Conservation (phyloP, 2,888 invertebrate genomes). For the Clanis bilineata region DNA sequence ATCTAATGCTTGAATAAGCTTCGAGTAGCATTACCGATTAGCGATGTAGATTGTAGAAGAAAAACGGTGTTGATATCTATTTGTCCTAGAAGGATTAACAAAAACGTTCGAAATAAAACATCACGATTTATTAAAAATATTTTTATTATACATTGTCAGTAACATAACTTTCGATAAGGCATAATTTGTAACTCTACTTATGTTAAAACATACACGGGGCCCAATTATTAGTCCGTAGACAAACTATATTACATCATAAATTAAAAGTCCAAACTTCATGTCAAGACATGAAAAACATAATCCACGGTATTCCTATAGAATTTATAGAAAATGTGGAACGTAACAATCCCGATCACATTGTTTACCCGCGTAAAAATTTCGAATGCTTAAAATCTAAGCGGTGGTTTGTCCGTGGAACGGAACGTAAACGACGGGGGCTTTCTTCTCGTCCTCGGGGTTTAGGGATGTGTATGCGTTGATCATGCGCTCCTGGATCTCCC, state of each 20-base stretch:
- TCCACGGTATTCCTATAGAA: conserved; percentile 11
- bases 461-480: conserved; percentile 76
- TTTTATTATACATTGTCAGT: conserved; percentile 27
- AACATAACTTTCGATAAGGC: not conserved
- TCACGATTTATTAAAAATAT: conserved; percentile 39
- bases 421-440: conserved; percentile 69
- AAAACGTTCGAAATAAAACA: conserved; percentile 27
- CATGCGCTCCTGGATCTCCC: conserved; percentile 85
- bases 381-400: conserved; percentile 41
- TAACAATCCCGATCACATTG: not conserved
- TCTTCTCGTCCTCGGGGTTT: conserved; percentile 64
- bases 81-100: too few relatives aligned
- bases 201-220: not conserved
- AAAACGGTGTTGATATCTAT: too few relatives aligned
- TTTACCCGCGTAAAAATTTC: not conserved
- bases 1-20: too few relatives aligned
- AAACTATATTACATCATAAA: not conserved
- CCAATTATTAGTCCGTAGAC: not conserved
- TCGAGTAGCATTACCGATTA: too few relatives aligned
- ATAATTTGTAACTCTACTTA: not conserved
- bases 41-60: too few relatives aligned
- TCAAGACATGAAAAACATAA: not conserved
- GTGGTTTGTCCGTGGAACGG: conserved; percentile 73
- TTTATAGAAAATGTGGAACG: conserved; percentile 19
- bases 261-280: not conserved